These are phyloP conservation scores for Lutraria rhynchaena DNA, from an alignment of 1,140 invertebrate genomes.

Conservation along the genomic window DNA sequence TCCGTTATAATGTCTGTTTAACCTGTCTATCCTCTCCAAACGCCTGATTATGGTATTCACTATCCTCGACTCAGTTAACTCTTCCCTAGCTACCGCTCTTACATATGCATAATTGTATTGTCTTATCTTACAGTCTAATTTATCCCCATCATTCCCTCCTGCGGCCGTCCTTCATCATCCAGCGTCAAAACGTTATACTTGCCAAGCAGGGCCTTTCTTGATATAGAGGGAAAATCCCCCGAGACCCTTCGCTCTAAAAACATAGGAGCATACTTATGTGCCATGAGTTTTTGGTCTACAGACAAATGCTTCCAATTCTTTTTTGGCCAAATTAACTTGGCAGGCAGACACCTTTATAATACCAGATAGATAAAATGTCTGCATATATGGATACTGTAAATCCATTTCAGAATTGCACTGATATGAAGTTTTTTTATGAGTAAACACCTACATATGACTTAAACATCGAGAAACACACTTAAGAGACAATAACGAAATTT, in stretches of 20 bases:
- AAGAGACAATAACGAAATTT: too few relatives aligned
- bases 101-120: conserved; percentile 9
- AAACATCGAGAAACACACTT: too few relatives aligned
- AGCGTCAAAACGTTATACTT: conserved; percentile 7
- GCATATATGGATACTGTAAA: too few relatives aligned
- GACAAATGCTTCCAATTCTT: background rate
- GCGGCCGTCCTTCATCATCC: background rate
- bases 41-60: background rate
- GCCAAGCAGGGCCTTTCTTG: background rate
- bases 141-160: background rate
- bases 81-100: background rate
- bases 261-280: conserved; percentile 5
- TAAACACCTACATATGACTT: too few relatives aligned
- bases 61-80: background rate
- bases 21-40: background rate
- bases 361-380: too few relatives aligned
- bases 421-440: too few relatives aligned
- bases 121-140: background rate
- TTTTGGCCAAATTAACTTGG: background rate
- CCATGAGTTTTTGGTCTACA: background rate
- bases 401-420: too few relatives aligned
- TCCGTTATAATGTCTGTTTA: background rate
- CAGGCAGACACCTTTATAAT: too few relatives aligned
- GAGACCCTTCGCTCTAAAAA: background rate
- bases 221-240: background rate